Evolutionary conservation across 1,140 invertebrate genomes (phyloP), one percentile per base, ranked within the genome.

Genomic region (Tetramorium parvispinum): DNA sequence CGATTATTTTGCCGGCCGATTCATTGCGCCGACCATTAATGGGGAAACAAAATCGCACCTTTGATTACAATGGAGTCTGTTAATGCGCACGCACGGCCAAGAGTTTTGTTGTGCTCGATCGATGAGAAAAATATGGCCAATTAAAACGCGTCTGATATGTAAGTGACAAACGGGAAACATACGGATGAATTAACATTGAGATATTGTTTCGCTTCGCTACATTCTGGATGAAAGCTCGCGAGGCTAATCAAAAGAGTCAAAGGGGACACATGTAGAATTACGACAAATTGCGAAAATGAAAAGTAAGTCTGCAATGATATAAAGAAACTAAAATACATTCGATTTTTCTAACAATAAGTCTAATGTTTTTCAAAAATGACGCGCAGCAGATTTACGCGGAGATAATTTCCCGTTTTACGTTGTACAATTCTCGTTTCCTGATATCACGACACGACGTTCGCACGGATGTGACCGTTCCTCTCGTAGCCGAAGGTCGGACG

Each of bases 1-100:
- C 87, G 89, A 91, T 91, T 91, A 89, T 91, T 91, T 57, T 78
- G 77, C 76, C 76, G 81, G 66, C 65, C 65, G 77, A 91, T 88
- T 91, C 88, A 61, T 85, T 57, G 79, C 59, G 40, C 46, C 63
- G 70, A 78, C 88, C 81, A 18, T 55, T 83, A 78, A 68, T 83
- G 85, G 85, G 88, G 77, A 89, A 89, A 90, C 87, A 79, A 88
- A 82, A 91, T 87, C 89, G 53, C 59, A 57, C 59, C 21, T 43
- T 13, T 75, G 49, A 89, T 89, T 78, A 78, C 75, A 75, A 75
- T 75, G 79, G 68, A 21, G 24, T 75, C 40, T 4, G 79, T 59
- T 83, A 83, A 75, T 86, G 66, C 78, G 68, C 46, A 7, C 24
- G 49, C 73, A 55, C 16, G 53, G 63, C 53, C 32, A 83, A 71